Percentiles rank a stretch among this genome's conserved stretches.
These are phyloP conservation scores for Bombus sibiricus DNA, from an alignment of 1,140 invertebrate species.

Conservation along the genomic window DNA sequence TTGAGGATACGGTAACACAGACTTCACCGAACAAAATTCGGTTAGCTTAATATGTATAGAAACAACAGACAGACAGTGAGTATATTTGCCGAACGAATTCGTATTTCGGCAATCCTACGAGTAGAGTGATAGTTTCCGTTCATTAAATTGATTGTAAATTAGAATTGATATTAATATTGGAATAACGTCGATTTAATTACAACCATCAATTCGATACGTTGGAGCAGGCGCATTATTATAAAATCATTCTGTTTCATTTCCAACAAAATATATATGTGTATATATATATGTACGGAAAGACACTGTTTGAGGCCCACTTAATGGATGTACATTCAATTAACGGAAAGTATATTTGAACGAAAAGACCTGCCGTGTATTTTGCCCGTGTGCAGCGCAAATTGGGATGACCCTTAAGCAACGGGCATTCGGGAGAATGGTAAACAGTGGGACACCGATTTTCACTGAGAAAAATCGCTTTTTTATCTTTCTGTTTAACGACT, in stretches of 20 bases:
- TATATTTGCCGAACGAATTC: slow-evolving; percentile 8
- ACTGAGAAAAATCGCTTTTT: background rate
- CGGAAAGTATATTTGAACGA: slow-evolving; percentile 18
- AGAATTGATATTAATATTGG: slow-evolving; percentile 36
- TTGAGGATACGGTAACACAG: background rate
- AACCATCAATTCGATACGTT: background rate
- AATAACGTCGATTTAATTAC: slow-evolving; percentile 29
- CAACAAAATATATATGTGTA: background rate
- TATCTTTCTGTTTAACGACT: background rate
- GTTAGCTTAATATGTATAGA: slow-evolving; percentile 1
- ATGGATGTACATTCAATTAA: slow-evolving; percentile 46
- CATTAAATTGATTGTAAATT: slow-evolving; percentile 30
- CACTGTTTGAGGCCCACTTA: slow-evolving; percentile 11
- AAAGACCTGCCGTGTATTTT: background rate
- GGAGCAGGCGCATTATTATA: slow-evolving; percentile 23
- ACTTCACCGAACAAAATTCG: slow-evolving; percentile 1
- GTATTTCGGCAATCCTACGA: background rate
- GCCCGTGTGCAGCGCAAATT: background rate
- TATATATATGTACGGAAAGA: background rate
- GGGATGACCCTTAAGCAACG: slow-evolving; percentile 3
- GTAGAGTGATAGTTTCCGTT: background rate
- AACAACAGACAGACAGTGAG: background rate
- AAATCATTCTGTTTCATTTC: slow-evolving; percentile 29
- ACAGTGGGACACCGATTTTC: too few species aligned
- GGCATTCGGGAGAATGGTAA: background rate